Conservation (phyloP, 2,797 vertebrate genomes). For the Esox masquinongy region DNA sequence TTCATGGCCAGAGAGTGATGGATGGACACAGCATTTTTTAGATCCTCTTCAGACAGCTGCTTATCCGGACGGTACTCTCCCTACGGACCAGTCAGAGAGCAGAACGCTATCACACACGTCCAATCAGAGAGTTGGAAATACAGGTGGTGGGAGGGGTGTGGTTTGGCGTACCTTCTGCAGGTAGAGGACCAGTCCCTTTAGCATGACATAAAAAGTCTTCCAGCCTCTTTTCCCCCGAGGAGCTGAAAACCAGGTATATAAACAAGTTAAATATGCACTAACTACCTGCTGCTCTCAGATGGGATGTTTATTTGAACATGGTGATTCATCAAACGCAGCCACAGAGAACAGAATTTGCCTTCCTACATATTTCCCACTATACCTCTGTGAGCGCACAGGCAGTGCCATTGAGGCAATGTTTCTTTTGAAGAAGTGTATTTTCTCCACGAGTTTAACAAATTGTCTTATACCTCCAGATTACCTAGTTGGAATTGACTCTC, state of each 20-base stretch:
- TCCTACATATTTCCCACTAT: too few species aligned
- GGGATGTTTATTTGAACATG: background rate
- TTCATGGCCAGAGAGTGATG: slow-evolving; percentile 92
- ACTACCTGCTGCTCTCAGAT: background rate
- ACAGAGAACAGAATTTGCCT: background rate
- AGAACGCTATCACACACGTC: background rate
- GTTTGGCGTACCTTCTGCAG: slow-evolving; percentile 87
- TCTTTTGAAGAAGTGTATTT: too few species aligned
- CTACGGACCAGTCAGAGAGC: slow-evolving; percentile 66
- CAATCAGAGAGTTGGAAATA: background rate
- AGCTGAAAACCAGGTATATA: slow-evolving; percentile 66
- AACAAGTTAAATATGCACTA: background rate
- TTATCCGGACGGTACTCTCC: slow-evolving; percentile 89
- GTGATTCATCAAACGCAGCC: background rate
- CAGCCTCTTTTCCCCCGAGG: slow-evolving; percentile 91
- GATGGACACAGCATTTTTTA: slow-evolving; percentile 94
- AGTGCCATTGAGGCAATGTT: too few species aligned
- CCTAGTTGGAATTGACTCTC: too few species aligned
- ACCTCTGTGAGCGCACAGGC: too few species aligned
- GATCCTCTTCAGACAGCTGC: slow-evolving; percentile 86
- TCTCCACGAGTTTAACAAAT: too few species aligned
- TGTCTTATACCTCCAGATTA: too few species aligned
- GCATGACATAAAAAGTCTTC: slow-evolving; percentile 91
- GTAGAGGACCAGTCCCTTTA: slow-evolving; percentile 96
- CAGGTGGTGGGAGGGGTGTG: background rate